These are phyloP conservation scores for Labeo catla DNA, from an alignment of 2,113 vertebrate genomes.

Conservation along the genomic window DNA sequence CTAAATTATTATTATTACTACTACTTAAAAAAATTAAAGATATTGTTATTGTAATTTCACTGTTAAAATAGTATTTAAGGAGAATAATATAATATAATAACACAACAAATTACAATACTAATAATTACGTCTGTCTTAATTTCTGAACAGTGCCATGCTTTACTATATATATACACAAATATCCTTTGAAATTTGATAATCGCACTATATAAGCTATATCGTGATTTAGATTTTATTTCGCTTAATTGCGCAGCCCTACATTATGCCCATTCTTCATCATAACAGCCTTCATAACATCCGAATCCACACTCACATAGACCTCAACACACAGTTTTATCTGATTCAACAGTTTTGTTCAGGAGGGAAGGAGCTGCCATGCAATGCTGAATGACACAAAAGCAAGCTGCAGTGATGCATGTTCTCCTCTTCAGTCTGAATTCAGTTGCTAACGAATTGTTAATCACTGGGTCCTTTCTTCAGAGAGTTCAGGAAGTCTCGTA, in stretches of 20 bases:
- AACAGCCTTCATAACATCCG: neutral
- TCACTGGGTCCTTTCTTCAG: conserved; percentile 79
- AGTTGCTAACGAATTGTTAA: neutral
- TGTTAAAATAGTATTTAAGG: no score
- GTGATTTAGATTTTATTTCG: neutral
- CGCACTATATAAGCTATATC: neutral
- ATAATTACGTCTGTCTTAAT: neutral
- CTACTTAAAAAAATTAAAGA: no score
- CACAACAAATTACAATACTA: neutral
- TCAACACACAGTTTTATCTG: neutral
- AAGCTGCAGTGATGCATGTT: neutral
- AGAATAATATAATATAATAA: no score
- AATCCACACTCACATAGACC: neutral
- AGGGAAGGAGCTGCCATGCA: neutral
- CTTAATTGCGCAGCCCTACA: neutral
- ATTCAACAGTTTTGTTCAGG: neutral
- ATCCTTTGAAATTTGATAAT: neutral
- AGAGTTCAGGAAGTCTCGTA: conserved; percentile 83
- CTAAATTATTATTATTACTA: no score
- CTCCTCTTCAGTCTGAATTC: neutral
- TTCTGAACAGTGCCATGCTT: neutral
- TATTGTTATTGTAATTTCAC: no score
- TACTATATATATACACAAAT: neutral
- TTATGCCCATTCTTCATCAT: neutral
- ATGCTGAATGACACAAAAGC: neutral